Evolutionary conservation across 2,797 vertebrate species (phyloP), one percentile per base, ranked within the genome.

Genomic region (Peromyscus eremicus): DNA sequence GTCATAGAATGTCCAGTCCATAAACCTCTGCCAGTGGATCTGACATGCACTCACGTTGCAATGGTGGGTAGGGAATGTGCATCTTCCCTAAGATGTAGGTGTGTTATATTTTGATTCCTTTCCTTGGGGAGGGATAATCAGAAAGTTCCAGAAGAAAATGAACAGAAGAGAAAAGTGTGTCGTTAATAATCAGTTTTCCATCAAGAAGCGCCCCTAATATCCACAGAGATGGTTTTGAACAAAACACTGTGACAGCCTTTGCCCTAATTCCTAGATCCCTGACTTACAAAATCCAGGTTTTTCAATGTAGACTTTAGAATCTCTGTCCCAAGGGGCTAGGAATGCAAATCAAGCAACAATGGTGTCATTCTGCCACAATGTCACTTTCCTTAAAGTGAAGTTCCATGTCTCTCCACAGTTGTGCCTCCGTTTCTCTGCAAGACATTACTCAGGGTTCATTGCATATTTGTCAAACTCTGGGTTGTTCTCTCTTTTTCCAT

Each of bases 171-270:
- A 80, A 62, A 60, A 82, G 64, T 68, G 46, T 34, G 34, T 6
- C 52, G 43, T 17, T 34, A 55, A 9, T 68, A 76, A 64, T 57
- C 19, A 68, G 79, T 81, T 70, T 7, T 85, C 80, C n/a, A 27
- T 64, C 32, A 1, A 0, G 19, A 85, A 84, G 14, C 7, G 52
- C 5, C 27, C 17, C 66, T 49, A 57, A 29, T 37, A 23, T 12
- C 66, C 17, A 76, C 57, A 4, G 14, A 85, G 49, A 52, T 75
- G 49, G n/a, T 75, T 92, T 97, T 92, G 70, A 93, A 70, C 40
- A 79, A 71, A 66, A 79, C 12, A 94, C 75, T 49, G 17, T 97
- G 91, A 55, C 34, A 92, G 8, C 43, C 49, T 60, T 79, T 16
- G 21, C 89, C 34, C 75, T 94, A 37, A 40, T 49, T 77, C n/a